Evolutionary conservation across 2,113 vertebrate genomes (phyloP).

Genomic region (Recurvirostra avosetta): DNA sequence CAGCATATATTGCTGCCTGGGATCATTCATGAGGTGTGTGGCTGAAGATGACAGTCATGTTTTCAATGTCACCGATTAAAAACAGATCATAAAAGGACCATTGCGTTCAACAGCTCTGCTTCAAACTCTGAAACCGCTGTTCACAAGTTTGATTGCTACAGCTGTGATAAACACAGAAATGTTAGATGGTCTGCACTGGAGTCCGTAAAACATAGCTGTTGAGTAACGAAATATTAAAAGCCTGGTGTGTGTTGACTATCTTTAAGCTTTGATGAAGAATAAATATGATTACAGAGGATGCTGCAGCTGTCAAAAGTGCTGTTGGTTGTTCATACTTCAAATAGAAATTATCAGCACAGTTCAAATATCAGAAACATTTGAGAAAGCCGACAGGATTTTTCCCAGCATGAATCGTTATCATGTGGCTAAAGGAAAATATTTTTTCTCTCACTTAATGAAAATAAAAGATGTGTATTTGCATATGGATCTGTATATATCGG

Average conservation of each 20-base stretch:
- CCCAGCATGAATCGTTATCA: background rate
- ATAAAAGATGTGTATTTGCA: background rate
- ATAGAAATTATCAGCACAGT: background rate
- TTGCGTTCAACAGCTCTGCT: background rate
- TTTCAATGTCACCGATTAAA: background rate
- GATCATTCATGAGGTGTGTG: background rate
- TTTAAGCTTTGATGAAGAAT: conserved; percentile 8
- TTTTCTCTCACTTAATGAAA: conserved; percentile 4
- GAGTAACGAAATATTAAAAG: background rate
- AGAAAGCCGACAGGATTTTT: background rate
- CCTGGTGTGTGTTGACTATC: background rate
- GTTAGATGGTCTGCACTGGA: background rate
- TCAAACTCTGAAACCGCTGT: background rate
- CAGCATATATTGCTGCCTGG: background rate
- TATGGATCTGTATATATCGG: background rate
- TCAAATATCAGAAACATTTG: background rate
- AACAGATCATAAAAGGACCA: background rate
- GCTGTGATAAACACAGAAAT: background rate
- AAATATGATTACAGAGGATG: conserved; percentile 22
- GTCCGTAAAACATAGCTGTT: background rate
- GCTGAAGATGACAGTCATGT: background rate
- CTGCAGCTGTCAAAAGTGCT: conserved; percentile 15
- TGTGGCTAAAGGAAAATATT: background rate
- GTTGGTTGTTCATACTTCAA: background rate
- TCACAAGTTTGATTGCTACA: background rate